A percentile compares a stretch with the other conserved stretches of the same genome.
phyloP scores from a whole-genome alignment of 1,140 invertebrate species.

The Brachionus sp. region DNA sequence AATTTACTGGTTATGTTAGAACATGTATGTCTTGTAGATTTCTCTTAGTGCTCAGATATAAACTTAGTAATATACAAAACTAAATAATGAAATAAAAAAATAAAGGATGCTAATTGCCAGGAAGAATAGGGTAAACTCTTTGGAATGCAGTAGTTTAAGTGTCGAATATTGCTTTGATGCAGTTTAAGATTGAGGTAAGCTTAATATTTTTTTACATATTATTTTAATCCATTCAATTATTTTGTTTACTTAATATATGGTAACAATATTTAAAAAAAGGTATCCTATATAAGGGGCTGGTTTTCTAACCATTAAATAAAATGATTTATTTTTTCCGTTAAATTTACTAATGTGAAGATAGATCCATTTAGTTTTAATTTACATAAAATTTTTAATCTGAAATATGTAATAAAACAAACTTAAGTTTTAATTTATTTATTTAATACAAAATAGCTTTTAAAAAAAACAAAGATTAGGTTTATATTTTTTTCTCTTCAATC shows the following conservation, averaged over 20 bases:
- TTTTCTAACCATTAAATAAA: not conserved
- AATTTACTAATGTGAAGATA: not conserved
- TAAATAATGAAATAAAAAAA: too few species aligned
- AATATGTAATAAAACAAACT: not conserved
- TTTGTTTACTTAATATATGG: constrained; percentile 5
- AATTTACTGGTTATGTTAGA: not conserved
- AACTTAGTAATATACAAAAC: too few species aligned
- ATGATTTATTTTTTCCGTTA: not conserved
- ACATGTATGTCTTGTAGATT: not conserved
- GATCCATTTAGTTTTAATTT: not conserved
- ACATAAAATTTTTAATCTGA: too few species aligned
- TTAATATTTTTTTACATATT: not conserved
- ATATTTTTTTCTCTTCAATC: not conserved
- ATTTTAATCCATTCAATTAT: not conserved
- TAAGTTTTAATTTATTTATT: not conserved
- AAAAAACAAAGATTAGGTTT: not conserved
- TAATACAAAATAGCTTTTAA: not conserved
- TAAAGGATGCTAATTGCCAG: too few species aligned
- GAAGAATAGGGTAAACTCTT: too few species aligned
- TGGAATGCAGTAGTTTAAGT: too few species aligned
- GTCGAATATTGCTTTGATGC: too few species aligned
- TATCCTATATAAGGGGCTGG: not conserved
- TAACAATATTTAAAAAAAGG: not conserved
- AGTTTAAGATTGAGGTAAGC: too few species aligned
- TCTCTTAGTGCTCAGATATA: not conserved